A percentile compares a stretch with the other conserved stretches of the same genome.
These are phyloP conservation scores for Andrena flavipes DNA, from an alignment of 2,888 invertebrate species.

Conservation along the genomic window DNA sequence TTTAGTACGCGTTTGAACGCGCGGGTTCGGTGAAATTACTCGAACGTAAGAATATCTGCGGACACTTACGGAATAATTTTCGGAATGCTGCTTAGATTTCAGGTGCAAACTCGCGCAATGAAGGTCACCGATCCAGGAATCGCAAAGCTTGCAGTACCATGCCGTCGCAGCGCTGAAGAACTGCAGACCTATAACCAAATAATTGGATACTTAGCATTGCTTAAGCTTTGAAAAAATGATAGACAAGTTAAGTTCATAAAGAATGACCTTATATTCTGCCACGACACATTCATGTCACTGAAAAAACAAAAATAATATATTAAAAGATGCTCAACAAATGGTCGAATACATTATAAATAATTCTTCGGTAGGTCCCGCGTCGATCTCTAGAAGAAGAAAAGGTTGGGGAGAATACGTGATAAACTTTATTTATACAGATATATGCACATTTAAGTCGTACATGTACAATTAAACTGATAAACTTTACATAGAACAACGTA, in stretches of 20 bases:
- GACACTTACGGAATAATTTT: slow-evolving; percentile 91
- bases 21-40: too few relatives aligned
- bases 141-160: slow-evolving; percentile 96
- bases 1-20: not conserved
- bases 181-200: slow-evolving; percentile 89
- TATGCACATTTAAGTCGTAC: slow-evolving; percentile 37
- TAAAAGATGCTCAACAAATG: slow-evolving; percentile 70
- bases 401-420: slow-evolving; percentile 29
- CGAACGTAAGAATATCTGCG: not conserved
- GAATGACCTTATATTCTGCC: slow-evolving; percentile 84
- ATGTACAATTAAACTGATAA: slow-evolving; percentile 36
- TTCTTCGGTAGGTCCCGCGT: slow-evolving; percentile 66
- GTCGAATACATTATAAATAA: slow-evolving; percentile 63
- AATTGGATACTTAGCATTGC: slow-evolving; percentile 69
- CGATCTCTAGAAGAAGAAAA: slow-evolving; percentile 61
- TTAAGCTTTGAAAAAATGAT: slow-evolving; percentile 71
- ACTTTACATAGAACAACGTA: slow-evolving; percentile 47
- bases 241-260: slow-evolving; percentile 81
- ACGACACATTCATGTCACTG: slow-evolving; percentile 82
- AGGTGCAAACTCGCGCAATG: slow-evolving; percentile 95
- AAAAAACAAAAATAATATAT: slow-evolving; percentile 80
- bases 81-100: slow-evolving; percentile 92
- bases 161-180: slow-evolving; percentile 95
- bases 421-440: slow-evolving; percentile 70
- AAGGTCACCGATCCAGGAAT: slow-evolving; percentile 94